Percentiles rank a stretch among this genome's conserved stretches.
Evolutionary conservation across 2,888 invertebrate species (phyloP).

Genomic region (Drosophila koepferae): DNA sequence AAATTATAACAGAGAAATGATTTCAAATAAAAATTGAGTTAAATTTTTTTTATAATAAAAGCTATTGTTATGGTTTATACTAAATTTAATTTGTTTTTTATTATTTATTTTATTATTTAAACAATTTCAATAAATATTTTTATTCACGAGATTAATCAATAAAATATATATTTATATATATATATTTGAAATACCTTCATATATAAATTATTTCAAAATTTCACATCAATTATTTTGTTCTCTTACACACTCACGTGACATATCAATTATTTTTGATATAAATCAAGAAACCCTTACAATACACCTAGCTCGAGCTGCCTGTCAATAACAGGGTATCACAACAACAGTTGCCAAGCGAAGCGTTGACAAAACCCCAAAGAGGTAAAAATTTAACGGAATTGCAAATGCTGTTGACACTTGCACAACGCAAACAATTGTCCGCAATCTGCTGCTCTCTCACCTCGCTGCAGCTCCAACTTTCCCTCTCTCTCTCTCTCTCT

Average conservation of each 20-base stretch:
- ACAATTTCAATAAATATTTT: too few relatives aligned
- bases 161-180: too few relatives aligned
- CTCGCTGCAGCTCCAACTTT: slow-evolving; percentile 5
- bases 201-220: background rate
- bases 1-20: too few relatives aligned
- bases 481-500: background rate
- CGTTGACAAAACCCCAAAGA: slow-evolving; percentile 65
- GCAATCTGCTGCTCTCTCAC: slow-evolving; percentile 52
- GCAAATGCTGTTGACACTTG: slow-evolving; percentile 79
- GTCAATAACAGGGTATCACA: slow-evolving; percentile 30
- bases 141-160: too few relatives aligned
- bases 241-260: background rate
- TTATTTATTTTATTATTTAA: too few relatives aligned
- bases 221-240: background rate
- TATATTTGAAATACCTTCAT: background rate
- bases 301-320: background rate
- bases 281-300: background rate
- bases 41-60: too few relatives aligned
- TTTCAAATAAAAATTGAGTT: too few relatives aligned
- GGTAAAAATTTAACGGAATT: slow-evolving; percentile 76
- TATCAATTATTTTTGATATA: background rate
- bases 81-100: too few relatives aligned
- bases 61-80: too few relatives aligned
- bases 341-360: slow-evolving; percentile 22
- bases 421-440: slow-evolving; percentile 75